Evolutionary conservation across 2,888 invertebrate genomes (phyloP).

Genomic region (Leucophenga montana): DNA sequence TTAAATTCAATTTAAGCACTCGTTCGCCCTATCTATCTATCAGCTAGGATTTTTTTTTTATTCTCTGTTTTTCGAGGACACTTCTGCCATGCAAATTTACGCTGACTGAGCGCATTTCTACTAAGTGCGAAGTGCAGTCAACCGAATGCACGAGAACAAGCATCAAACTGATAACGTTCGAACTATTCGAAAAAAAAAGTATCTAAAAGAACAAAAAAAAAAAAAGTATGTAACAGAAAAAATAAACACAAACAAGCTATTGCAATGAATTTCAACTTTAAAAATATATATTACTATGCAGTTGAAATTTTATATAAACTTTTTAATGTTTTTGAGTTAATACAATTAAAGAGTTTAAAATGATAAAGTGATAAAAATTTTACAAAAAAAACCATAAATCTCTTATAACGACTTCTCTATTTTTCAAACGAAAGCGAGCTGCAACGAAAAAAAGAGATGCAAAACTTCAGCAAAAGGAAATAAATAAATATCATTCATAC

Average conservation of each 20-base stretch:
- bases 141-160: constrained; percentile 18
- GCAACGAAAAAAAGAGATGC: not conserved
- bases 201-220: not conserved
- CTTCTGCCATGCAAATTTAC: constrained; percentile 8
- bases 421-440: not conserved
- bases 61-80: not conserved
- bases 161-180: not conserved
- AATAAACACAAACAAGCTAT: not conserved
- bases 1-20: not conserved
- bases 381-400: not conserved
- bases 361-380: not conserved
- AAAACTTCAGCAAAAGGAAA: constrained; percentile 1
- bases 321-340: constrained; percentile 9
- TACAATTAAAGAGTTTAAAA: constrained; percentile 3
- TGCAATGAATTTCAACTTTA: not conserved
- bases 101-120: constrained; percentile 19
- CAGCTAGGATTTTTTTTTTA: constrained; percentile 18
- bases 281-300: not conserved
- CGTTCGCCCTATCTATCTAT: constrained; percentile 20
- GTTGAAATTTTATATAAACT: not conserved
- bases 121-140: constrained; percentile 14
- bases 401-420: not conserved
- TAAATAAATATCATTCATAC: not conserved
- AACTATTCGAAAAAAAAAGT: not conserved
- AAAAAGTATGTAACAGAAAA: not conserved